Evolutionary conservation across 2,113 vertebrate species (phyloP).

Genomic region (Macquaria australasica): DNA sequence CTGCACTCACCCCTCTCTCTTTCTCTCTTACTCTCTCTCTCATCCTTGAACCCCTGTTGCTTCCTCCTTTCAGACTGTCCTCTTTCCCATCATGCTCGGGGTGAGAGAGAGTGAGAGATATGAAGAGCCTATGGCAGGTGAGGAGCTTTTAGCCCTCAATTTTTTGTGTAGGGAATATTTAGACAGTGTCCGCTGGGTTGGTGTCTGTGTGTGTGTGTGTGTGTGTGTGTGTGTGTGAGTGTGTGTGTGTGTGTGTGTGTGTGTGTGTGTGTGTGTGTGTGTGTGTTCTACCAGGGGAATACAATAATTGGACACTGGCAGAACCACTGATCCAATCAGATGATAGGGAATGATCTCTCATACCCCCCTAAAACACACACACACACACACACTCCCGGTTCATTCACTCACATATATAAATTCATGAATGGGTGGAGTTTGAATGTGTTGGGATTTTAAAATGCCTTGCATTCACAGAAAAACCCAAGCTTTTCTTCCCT

Average conservation of each 20-base stretch:
- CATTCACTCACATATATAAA: constrained; percentile 25
- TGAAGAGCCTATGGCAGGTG: background rate
- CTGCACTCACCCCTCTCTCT: constrained; percentile 24
- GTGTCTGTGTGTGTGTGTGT: constrained; percentile 9
- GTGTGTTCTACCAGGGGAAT: constrained; percentile 34
- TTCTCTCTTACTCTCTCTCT: constrained; percentile 28
- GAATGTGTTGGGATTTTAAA: background rate
- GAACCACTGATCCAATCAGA: constrained; percentile 59
- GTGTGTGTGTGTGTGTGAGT: background rate
- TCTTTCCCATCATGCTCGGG: constrained; percentile 6
- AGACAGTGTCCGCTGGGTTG: background rate
- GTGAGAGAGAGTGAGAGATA: background rate
- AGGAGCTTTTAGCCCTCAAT: background rate
- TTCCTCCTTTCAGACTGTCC: constrained; percentile 26
- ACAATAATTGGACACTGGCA: constrained; percentile 47
- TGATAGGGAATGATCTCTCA: constrained; percentile 45
- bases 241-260: constrained; percentile 12
- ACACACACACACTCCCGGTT: background rate
- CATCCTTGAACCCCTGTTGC: constrained; percentile 51
- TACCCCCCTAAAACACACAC: background rate
- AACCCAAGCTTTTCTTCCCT: background rate
- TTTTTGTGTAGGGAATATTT: background rate
- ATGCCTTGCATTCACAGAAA: background rate
- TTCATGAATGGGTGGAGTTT: constrained; percentile 36
- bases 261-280: background rate